A percentile compares a stretch with the other conserved stretches of the same genome.
Conservation (phyloP, 2,888 invertebrate genomes). For the Hypena proboscidalis region DNA sequence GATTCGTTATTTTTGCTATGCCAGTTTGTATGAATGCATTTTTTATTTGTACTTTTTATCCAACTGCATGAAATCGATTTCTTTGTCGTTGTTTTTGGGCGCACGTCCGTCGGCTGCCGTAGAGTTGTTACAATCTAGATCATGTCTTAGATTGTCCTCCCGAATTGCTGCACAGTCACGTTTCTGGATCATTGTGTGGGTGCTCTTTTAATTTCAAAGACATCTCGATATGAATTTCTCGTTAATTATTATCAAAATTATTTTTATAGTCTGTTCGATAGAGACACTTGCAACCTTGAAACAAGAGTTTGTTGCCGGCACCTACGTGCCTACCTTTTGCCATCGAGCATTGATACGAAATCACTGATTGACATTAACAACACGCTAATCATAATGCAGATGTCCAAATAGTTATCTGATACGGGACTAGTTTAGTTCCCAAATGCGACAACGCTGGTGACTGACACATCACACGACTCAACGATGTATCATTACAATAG, state of each 20-base stretch:
- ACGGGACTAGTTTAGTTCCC: slow-evolving; percentile 62
- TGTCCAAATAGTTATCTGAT: slow-evolving; percentile 76
- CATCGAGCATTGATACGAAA: slow-evolving; percentile 54
- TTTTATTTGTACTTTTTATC: slow-evolving; percentile 65
- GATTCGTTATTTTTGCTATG: slow-evolving; percentile 73
- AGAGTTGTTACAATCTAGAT: slow-evolving; percentile 79
- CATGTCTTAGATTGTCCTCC: slow-evolving; percentile 78
- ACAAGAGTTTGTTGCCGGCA: slow-evolving; percentile 51
- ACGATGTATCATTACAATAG: slow-evolving; percentile 61
- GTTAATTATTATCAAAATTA: slow-evolving; percentile 72
- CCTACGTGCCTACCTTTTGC: slow-evolving; percentile 58
- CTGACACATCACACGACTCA: slow-evolving; percentile 61
- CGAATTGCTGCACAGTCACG: slow-evolving; percentile 76
- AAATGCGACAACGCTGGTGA: slow-evolving; percentile 66
- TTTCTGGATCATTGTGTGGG: slow-evolving; percentile 69
- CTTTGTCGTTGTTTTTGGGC: slow-evolving; percentile 76
- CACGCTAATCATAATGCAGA: slow-evolving; percentile 69
- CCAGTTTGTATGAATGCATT: slow-evolving; percentile 67
- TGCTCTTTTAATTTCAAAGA: slow-evolving; percentile 70
- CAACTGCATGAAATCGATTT: slow-evolving; percentile 73
- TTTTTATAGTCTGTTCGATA: slow-evolving; percentile 54
- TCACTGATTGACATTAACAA: slow-evolving; percentile 72
- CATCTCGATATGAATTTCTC: slow-evolving; percentile 69
- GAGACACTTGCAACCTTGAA: slow-evolving; percentile 59
- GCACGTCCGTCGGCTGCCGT: slow-evolving; percentile 71